phyloP scores from a whole-genome alignment of 2,888 invertebrate species.

The Drosophila borealis region DNA sequence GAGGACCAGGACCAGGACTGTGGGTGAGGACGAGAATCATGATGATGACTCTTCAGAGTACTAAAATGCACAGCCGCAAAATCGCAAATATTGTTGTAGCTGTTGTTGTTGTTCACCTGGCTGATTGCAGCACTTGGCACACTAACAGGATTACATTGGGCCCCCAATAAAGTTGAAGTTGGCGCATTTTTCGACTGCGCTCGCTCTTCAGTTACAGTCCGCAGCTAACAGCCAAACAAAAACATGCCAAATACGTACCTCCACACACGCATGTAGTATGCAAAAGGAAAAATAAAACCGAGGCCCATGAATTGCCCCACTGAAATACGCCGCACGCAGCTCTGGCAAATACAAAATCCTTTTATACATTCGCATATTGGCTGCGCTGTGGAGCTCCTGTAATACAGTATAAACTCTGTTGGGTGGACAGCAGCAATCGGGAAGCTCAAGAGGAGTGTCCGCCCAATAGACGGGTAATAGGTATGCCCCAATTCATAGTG shows the following conservation, averaged over 20 bases:
- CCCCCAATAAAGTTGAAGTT: conserved; percentile 19
- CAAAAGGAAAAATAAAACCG: conserved; percentile 10
- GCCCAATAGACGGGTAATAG: no score
- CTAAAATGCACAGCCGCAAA: conserved; percentile 54
- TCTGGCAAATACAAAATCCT: conserved; percentile 56
- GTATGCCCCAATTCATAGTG: no score
- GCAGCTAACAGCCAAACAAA: conserved; percentile 35
- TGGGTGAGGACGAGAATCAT: conserved; percentile 25
- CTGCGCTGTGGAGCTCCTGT: conserved; percentile 33
- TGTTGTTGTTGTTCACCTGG: conserved; percentile 47
- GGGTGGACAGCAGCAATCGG: no score
- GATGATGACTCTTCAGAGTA: conserved; percentile 37
- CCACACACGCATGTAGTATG: no score
- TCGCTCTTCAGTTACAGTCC: conserved; percentile 17
- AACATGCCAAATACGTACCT: conserved; percentile 32
- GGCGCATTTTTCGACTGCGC: conserved; percentile 9
- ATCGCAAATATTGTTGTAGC: conserved; percentile 15
- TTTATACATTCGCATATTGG: conserved; percentile 54
- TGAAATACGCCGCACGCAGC: conserved; percentile 36
- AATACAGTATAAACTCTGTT: no score
- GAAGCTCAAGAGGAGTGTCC: no score
- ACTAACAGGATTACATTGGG: conserved; percentile 71
- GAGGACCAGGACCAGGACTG: conserved; percentile 5
- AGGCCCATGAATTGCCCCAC: conserved; percentile 23
- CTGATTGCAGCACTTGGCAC: conserved; percentile 67